A percentile compares a stretch with the other conserved stretches of the same genome.
Conservation (phyloP, 2,888 invertebrate genomes). For the Keiferia lycopersicella region DNA sequence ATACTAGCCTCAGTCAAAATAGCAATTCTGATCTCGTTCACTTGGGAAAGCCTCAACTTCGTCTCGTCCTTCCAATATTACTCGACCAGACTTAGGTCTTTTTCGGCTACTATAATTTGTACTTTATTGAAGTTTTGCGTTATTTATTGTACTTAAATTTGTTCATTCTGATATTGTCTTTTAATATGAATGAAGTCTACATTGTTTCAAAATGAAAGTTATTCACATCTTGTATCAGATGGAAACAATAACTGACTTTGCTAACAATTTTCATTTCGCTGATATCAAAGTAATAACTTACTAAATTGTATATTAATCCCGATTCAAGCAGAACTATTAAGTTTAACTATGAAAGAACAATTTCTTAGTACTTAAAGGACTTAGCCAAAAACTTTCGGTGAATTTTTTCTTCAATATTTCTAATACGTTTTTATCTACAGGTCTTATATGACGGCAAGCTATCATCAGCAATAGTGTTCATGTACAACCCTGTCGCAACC, state of each 20-base stretch:
- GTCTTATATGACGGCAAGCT: constrained; percentile 99
- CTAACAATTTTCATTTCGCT: constrained; percentile 1
- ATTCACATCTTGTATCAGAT: not conserved
- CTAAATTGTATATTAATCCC: constrained; percentile 4
- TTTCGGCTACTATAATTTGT: too few species aligned
- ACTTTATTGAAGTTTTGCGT: not conserved
- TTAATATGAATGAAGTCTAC: not conserved
- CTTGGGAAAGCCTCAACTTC: too few species aligned
- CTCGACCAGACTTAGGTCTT: too few species aligned
- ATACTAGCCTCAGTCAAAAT: too few species aligned
- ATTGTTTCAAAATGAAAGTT: not conserved
- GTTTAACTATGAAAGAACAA: not conserved
- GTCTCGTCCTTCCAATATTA: too few species aligned
- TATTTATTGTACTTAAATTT: too few species aligned
- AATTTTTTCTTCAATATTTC: not conserved
- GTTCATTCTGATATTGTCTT: not conserved
- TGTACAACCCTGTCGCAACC: constrained; percentile 99
- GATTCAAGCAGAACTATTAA: too few species aligned
- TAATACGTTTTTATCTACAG: constrained; percentile 69
- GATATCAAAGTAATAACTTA: not conserved
- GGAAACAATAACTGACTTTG: not conserved
- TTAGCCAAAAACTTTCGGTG: not conserved
- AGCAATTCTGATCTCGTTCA: too few species aligned
- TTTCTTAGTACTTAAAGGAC: not conserved
- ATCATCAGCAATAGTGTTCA: constrained; percentile 98